A percentile compares a stretch with the other conserved stretches of the same genome.
Conservation (phyloP, 2,113 vertebrate genomes). For the Crotalus viridis region DNA sequence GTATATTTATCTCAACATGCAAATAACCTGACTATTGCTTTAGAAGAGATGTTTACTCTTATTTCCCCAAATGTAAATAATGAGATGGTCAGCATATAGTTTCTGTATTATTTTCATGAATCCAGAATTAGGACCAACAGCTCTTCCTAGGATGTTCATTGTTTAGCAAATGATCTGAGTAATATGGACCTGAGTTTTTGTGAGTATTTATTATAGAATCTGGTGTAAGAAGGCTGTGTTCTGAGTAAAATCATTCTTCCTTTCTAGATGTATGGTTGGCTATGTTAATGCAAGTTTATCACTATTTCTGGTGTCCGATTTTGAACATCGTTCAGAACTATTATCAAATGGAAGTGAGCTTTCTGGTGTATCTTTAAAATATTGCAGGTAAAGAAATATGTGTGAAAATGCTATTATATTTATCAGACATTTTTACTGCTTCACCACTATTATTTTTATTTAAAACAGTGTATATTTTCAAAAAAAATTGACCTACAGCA, state of each 20-base stretch:
- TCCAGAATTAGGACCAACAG: neutral
- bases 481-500: neutral
- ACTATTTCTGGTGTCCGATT: constrained; percentile 85
- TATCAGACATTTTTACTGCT: neutral
- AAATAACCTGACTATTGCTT: neutral
- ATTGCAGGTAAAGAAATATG: constrained; percentile 78
- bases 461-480: neutral
- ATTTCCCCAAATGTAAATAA: neutral
- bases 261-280: constrained; percentile 87
- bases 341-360: constrained; percentile 81
- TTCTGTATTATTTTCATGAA: neutral
- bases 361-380: constrained; percentile 81
- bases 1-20: neutral
- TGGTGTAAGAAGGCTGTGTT: neutral
- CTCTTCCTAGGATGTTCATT: neutral
- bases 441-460: neutral
- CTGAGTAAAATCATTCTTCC: constrained; percentile 42
- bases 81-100: neutral
- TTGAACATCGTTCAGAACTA: constrained; percentile 84
- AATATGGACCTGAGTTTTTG: neutral
- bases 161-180: neutral
- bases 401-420: neutral
- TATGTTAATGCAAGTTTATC: constrained; percentile 93
- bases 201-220: neutral
- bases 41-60: neutral